Evolutionary conservation across 2,888 invertebrate species (phyloP).

Genomic region (Zootermopsis nevadensis): DNA sequence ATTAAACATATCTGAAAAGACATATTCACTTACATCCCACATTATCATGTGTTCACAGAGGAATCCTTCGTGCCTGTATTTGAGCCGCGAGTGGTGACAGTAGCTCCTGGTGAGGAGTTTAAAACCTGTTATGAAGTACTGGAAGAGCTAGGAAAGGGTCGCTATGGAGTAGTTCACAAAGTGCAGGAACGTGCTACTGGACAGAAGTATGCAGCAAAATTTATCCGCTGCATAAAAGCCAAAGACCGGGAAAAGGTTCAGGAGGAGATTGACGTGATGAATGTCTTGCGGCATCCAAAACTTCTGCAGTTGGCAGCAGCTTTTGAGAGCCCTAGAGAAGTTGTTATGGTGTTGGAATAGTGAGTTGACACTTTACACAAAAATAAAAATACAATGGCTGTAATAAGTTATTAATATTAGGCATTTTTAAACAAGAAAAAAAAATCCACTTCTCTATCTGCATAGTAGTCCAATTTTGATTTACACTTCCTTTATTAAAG

Average conservation of each 20-base stretch:
- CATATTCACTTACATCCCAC: too few relatives aligned
- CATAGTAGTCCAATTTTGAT: too few relatives aligned
- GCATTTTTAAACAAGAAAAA: too few relatives aligned
- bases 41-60: slow-evolving; percentile 18
- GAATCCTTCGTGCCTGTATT: slow-evolving; percentile 56
- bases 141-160: slow-evolving; percentile 81
- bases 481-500: too few relatives aligned
- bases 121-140: slow-evolving; percentile 72
- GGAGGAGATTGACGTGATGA: slow-evolving; percentile 90
- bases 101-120: slow-evolving; percentile 71
- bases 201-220: slow-evolving; percentile 83
- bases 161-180: slow-evolving; percentile 78
- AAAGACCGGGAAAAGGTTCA: slow-evolving; percentile 81
- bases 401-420: too few relatives aligned
- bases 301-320: slow-evolving; percentile 86
- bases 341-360: slow-evolving; percentile 92
- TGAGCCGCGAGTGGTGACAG: slow-evolving; percentile 60
- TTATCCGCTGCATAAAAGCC: slow-evolving; percentile 78
- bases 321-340: slow-evolving; percentile 79
- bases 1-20: too few relatives aligned
- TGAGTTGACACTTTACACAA: slow-evolving; percentile 66
- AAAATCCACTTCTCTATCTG: too few relatives aligned
- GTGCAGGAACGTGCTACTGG: slow-evolving; percentile 74
- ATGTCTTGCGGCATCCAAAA: slow-evolving; percentile 83
- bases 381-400: too few relatives aligned